Percentiles rank a stretch among this genome's conserved stretches.
Evolutionary conservation across 2,888 invertebrate species (phyloP).

Genomic region (Andricus quercusramuli): DNA sequence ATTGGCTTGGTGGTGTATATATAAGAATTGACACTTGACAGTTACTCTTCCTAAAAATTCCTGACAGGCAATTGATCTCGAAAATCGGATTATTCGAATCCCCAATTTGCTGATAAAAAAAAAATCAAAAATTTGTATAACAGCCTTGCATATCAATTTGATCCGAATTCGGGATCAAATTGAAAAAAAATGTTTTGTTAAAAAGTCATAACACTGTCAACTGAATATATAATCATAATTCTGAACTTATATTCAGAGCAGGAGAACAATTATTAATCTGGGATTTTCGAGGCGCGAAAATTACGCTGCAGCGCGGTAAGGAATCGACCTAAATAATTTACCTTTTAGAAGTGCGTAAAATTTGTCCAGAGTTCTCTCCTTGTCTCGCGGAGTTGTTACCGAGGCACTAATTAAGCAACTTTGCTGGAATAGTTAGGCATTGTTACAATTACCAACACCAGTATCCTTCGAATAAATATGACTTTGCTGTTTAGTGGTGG

Average conservation of each 20-base stretch:
- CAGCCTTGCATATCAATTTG: too few species aligned
- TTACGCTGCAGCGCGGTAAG: neutral
- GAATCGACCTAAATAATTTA: constrained; percentile 23
- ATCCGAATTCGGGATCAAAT: rapidly evolving
- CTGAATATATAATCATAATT: neutral
- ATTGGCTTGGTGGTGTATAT: too few species aligned
- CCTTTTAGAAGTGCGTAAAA: constrained; percentile 18
- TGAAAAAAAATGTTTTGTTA: too few species aligned
- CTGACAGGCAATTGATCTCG: too few species aligned
- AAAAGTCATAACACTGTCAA: too few species aligned
- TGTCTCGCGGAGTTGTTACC: constrained; percentile 12
- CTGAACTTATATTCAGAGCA: neutral
- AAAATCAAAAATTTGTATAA: too few species aligned
- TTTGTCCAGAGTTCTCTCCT: constrained; percentile 2
- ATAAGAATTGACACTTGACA: too few species aligned
- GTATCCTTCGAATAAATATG: constrained; percentile 23
- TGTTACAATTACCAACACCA: constrained; percentile 43
- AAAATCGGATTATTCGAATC: too few species aligned
- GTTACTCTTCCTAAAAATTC: too few species aligned
- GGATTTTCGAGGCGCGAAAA: neutral
- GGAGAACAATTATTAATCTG: neutral
- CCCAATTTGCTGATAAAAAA: too few species aligned
- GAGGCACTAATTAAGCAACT: constrained; percentile 64
- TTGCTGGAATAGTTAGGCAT: constrained; percentile 54
- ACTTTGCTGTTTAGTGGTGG: constrained; percentile 46